Evolutionary conservation across 2,113 vertebrate genomes (phyloP), one percentile per base, ranked within the genome.

Genomic region (Lutjanus erythropterus): DNA sequence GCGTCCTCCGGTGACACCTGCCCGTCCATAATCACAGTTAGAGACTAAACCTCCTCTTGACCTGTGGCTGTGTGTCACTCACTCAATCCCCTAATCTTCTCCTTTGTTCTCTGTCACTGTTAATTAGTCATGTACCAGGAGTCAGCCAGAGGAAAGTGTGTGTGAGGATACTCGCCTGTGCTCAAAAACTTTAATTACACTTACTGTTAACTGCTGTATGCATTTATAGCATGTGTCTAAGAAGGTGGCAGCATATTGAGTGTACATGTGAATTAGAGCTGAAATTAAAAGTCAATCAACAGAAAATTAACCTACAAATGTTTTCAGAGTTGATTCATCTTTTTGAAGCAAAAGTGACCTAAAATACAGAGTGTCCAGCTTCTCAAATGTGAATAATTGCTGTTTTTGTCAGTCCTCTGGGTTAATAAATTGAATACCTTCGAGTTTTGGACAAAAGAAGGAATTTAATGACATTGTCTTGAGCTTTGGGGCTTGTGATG

Each of bases 101-200:
- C 88, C 85, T 90, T 93, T 93, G 89, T 94, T 91, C 79, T 90
- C 46, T 86, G 89, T 93, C 91, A 85, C 78, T 56, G 23, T 75
- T 85, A 81, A 88, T 91, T 88, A 90, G 75, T 84, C 84, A 77
- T 23, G 29, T 41, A 66, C 44, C 59, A 23, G 55, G 44, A 68
- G 58, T 66, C 68, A 39, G 65, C 9, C n/a, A 33, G 41, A 79
- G 64, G 71, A 74, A 84, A 78, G 81, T 70, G 44, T 72, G 78
- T 42, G 61, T 37, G 71, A 33, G 71, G 53, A 37, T 42, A 71
- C 47, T 27, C 37, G 68, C 53, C 50, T 58, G 14, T 33, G 68
- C 53, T 37, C 21, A 49, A 75, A 52, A 49, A 46, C n/a, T 44
- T 72, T 69, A 72, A 67, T 87, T 61, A 71, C 58, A 42, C 21